phyloP scores from a whole-genome alignment of 2,113 vertebrate genomes.

The Chamaetylas fuelleborni region DNA sequence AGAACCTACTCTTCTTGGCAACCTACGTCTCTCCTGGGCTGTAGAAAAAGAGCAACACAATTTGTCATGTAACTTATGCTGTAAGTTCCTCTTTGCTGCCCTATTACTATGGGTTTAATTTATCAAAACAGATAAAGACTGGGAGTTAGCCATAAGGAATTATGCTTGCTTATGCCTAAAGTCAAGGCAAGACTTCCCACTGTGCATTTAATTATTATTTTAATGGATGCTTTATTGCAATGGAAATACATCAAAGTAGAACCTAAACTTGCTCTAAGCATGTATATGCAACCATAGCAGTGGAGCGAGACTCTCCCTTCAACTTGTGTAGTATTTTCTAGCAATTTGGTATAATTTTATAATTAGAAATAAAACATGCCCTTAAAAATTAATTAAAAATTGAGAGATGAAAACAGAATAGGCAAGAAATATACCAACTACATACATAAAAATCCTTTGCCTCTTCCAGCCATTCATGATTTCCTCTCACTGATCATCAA shows the following conservation, averaged over 20 bases:
- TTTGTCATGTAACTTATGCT: neutral
- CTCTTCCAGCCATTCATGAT: neutral
- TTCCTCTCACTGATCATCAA: neutral
- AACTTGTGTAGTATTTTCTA: neutral
- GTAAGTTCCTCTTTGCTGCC: neutral
- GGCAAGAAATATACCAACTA: neutral
- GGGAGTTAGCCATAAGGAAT: neutral
- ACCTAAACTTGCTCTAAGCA: neutral
- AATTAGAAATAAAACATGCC: neutral
- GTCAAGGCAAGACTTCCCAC: neutral
- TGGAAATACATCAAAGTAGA: neutral
- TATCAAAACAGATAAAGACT: neutral
- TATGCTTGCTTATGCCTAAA: neutral
- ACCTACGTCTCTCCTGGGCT: neutral
- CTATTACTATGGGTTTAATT: neutral
- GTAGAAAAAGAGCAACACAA: neutral
- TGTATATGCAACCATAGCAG: neutral
- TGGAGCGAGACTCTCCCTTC: neutral
- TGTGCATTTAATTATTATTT: conserved; percentile 29
- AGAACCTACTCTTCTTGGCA: neutral
- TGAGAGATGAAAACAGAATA: neutral
- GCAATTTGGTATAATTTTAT: neutral
- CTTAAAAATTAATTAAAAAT: neutral
- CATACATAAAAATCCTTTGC: neutral
- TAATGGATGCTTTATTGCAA: neutral